Conservation (phyloP, 2,888 invertebrate species). For the Priocnemis perturbator region DNA sequence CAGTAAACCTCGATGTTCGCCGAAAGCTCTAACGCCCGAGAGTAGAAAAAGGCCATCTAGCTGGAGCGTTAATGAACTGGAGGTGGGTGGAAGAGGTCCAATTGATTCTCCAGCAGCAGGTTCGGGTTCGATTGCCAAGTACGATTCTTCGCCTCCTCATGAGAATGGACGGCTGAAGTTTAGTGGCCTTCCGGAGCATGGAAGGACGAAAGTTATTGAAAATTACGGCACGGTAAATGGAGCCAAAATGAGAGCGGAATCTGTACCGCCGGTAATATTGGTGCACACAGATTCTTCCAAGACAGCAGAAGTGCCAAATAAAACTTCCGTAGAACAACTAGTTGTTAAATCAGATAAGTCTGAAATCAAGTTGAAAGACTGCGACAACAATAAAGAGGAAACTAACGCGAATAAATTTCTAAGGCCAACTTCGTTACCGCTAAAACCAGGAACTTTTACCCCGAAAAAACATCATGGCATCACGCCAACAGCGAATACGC, state of each 20-base stretch:
- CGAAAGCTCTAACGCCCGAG: conserved; percentile 45
- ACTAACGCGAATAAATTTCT: conserved; percentile 82
- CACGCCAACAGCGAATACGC: conserved; percentile 88
- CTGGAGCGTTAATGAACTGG: conserved; percentile 55
- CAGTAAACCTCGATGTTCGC: conserved; percentile 55
- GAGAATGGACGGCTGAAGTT: conserved; percentile 55
- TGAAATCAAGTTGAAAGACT: conserved; percentile 45
- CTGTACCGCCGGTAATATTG: conserved; percentile 36
- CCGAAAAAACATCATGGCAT: conserved; percentile 89
- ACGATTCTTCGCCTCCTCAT: conserved; percentile 44
- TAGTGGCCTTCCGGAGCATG: conserved; percentile 32
- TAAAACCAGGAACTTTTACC: conserved; percentile 89
- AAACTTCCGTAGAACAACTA: conserved; percentile 49
- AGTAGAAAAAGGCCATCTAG: conserved; percentile 61
- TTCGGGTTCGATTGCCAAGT: conserved; percentile 36
- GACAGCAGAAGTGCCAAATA: conserved; percentile 57
- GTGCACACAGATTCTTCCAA: conserved; percentile 57
- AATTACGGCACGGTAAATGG: conserved; percentile 37
- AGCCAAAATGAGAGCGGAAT: conserved; percentile 36
- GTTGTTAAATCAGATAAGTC: conserved; percentile 47
- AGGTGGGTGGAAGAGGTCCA: conserved; percentile 18
- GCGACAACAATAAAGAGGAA: conserved; percentile 61
- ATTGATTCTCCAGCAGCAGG: conserved; percentile 25
- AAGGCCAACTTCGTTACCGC: conserved; percentile 87
- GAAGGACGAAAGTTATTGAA: conserved; percentile 37